These are phyloP conservation scores for Nomada hirtipes DNA, from an alignment of 2,888 invertebrate species.

Conservation along the genomic window DNA sequence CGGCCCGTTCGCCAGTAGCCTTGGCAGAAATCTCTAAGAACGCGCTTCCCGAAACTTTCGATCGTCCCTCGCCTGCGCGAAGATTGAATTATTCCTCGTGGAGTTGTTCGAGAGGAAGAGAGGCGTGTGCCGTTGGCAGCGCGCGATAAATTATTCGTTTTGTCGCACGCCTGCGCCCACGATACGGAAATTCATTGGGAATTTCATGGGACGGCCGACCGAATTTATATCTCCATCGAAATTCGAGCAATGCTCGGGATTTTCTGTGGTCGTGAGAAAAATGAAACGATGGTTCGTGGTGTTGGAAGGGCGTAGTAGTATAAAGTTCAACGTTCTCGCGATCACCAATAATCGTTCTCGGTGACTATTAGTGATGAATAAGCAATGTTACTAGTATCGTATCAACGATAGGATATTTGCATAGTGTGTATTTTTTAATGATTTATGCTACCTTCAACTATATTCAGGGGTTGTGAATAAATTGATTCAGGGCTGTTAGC, in stretches of 20 bases:
- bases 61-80: constrained; percentile 67
- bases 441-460: too few species aligned
- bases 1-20: constrained; percentile 57
- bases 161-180: constrained; percentile 25
- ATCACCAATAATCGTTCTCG: too few species aligned
- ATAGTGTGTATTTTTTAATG: too few species aligned
- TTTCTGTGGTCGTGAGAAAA: too few species aligned
- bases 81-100: constrained; percentile 77
- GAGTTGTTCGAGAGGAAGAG: constrained; percentile 50
- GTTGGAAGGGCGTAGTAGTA: too few species aligned
- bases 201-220: not conserved
- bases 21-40: constrained; percentile 66
- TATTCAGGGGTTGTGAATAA: too few species aligned
- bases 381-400: too few species aligned
- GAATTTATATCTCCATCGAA: constrained; percentile 24
- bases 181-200: constrained; percentile 50
- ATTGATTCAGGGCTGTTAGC: too few species aligned
- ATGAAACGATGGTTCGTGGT: too few species aligned
- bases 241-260: not conserved
- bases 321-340: too few species aligned
- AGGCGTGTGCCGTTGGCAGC: constrained; percentile 64
- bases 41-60: constrained; percentile 75
- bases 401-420: too few species aligned
- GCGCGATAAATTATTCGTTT: constrained; percentile 66
- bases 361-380: too few species aligned